These are phyloP conservation scores for Crenuchus spilurus DNA, from an alignment of 2,797 vertebrate genomes.

Conservation along the genomic window DNA sequence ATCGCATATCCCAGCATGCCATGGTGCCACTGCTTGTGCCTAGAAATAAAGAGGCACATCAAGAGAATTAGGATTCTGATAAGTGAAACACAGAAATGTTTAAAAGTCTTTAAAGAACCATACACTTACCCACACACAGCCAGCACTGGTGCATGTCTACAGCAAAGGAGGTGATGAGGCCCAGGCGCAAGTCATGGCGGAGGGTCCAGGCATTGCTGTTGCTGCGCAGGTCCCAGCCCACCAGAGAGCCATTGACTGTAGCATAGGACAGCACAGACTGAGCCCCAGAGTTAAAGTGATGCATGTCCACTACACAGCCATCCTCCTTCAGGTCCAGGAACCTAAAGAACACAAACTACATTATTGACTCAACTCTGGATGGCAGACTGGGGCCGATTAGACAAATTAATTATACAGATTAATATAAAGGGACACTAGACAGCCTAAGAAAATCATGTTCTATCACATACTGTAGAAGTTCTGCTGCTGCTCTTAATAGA, in stretches of 20 bases:
- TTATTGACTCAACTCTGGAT: slow-evolving; percentile 4
- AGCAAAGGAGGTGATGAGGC: slow-evolving; percentile 97
- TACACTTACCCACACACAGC: slow-evolving; percentile 89
- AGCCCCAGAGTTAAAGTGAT: slow-evolving; percentile 93
- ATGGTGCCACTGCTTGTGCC: slow-evolving; percentile 97
- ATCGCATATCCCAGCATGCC: slow-evolving; percentile 99
- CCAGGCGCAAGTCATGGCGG: slow-evolving; percentile 90
- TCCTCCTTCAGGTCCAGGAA: slow-evolving; percentile 89
- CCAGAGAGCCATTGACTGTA: slow-evolving; percentile 93
- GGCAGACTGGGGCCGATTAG: no score
- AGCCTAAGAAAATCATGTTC: no score
- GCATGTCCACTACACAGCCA: slow-evolving; percentile 94
- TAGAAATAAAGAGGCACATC: slow-evolving; percentile 56
- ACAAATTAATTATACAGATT: no score
- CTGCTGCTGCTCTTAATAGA: no score
- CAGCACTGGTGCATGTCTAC: slow-evolving; percentile 98
- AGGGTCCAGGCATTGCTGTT: slow-evolving; percentile 91
- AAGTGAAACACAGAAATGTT: no score
- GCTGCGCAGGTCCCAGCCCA: slow-evolving; percentile 95
- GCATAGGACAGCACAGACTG: slow-evolving; percentile 94
- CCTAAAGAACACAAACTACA: slow-evolving; percentile 66
- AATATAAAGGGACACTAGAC: no score
- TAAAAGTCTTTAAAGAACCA: neutral
- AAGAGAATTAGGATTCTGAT: neutral
- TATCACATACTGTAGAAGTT: no score